Conservation (phyloP, 2,797 vertebrate species). For the Brachymystax lenok region DNA sequence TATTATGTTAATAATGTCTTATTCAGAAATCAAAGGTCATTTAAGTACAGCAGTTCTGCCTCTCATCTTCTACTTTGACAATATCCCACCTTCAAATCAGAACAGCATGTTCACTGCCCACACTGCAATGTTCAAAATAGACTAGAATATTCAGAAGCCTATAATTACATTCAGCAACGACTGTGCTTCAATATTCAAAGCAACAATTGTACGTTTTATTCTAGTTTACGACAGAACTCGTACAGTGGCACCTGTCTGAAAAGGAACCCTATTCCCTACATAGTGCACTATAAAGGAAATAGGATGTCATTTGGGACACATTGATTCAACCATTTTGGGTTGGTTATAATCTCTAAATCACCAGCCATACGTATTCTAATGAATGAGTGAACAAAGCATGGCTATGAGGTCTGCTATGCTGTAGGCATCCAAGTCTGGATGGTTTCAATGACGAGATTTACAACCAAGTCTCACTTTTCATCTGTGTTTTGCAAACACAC, state of each 20-base stretch:
- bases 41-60: conserved; percentile 44
- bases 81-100: conserved; percentile 69
- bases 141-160: conserved; percentile 48
- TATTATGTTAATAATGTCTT: background rate
- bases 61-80: conserved; percentile 63
- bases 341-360: conserved; percentile 10
- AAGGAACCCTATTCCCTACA: no score
- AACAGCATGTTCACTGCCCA: conserved; percentile 74
- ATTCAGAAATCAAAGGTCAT: conserved; percentile 48
- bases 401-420: conserved; percentile 48
- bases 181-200: conserved; percentile 21
- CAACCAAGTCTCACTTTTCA: conserved; percentile 63
- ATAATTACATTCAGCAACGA: conserved; percentile 25
- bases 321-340: conserved; percentile 10
- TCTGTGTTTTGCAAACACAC: conserved; percentile 62
- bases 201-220: background rate
- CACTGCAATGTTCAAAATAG: conserved; percentile 70
- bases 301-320: background rate
- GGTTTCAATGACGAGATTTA: conserved; percentile 59
- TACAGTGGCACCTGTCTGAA: no score
- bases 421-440: conserved; percentile 49
- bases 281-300: background rate
- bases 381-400: no score
- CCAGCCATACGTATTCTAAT: conserved; percentile 7
- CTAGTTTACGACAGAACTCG: no score